Conservation (phyloP, 2,888 invertebrate species). For the Spodoptera exigua region DNA sequence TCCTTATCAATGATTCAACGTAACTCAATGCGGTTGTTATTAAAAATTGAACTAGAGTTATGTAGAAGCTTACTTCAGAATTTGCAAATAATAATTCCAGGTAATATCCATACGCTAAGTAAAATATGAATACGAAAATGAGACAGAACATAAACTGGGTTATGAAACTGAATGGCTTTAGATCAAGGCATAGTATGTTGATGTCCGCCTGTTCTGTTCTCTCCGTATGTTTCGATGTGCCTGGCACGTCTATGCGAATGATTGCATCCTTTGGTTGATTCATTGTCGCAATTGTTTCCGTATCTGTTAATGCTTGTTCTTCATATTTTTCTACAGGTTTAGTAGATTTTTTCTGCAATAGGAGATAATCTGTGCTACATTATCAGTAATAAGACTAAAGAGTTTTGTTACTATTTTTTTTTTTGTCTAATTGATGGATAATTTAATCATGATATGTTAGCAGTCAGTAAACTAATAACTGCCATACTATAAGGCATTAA, state of each 20-base stretch:
- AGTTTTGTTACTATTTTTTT: too few relatives aligned
- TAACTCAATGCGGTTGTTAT: conserved; percentile 95
- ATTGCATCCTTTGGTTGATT: conserved; percentile 75
- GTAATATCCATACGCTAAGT: conserved; percentile 96
- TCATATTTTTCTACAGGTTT: conserved; percentile 22
- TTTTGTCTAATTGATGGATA: too few relatives aligned
- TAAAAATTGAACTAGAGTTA: conserved; percentile 97
- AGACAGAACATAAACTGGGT: conserved; percentile 94
- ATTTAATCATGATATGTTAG: too few relatives aligned
- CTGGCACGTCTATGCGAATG: conserved; percentile 74
- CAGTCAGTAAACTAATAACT: too few relatives aligned
- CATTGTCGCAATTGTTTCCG: conserved; percentile 50
- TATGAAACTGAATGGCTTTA: conserved; percentile 90
- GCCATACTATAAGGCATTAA: too few relatives aligned
- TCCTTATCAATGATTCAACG: conserved; percentile 91
- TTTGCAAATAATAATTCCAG: conserved; percentile 97
- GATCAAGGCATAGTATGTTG: conserved; percentile 93
- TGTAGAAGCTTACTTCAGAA: conserved; percentile 97
- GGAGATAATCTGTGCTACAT: not conserved
- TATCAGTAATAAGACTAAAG: too few relatives aligned
- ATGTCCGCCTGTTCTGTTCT: conserved; percentile 80
- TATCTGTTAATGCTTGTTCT: conserved; percentile 23
- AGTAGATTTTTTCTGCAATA: conserved; percentile 32
- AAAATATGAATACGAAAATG: conserved; percentile 95
- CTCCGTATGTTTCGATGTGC: conserved; percentile 38